Percentiles rank a stretch among this genome's conserved stretches.
Evolutionary conservation across 2,888 invertebrate genomes (phyloP).

Genomic region (Eupithecia insigniata): DNA sequence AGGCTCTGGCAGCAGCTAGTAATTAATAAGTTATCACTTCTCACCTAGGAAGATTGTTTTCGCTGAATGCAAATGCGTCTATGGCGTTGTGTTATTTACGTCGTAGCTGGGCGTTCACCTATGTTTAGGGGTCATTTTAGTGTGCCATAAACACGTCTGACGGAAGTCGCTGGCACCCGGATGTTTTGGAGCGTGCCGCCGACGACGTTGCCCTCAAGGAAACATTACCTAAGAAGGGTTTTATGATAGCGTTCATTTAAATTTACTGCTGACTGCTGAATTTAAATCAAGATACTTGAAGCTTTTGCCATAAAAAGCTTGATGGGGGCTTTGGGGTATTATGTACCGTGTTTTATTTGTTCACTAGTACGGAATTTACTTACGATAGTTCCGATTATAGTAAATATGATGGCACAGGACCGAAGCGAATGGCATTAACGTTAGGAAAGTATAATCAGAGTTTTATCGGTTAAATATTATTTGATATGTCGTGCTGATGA

Average conservation of each 20-base stretch:
- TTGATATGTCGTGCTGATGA: too few relatives aligned
- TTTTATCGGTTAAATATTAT: too few relatives aligned
- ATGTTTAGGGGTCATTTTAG: slow-evolving; percentile 24
- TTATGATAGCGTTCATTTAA: slow-evolving; percentile 25
- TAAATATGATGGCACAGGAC: background rate
- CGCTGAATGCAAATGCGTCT: background rate
- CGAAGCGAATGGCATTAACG: too few relatives aligned
- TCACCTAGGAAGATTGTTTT: background rate
- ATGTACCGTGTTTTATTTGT: background rate
- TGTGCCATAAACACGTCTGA: slow-evolving; percentile 33
- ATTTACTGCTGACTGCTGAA: slow-evolving; percentile 14
- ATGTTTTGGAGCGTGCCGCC: slow-evolving; percentile 29
- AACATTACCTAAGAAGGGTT: slow-evolving; percentile 25
- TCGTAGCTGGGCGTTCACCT: slow-evolving; percentile 22
- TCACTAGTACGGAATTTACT: background rate
- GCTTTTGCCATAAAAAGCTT: slow-evolving; percentile 8
- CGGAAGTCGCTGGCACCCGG: slow-evolving; percentile 33
- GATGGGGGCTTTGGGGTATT: background rate
- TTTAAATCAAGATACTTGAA: slow-evolving; percentile 16
- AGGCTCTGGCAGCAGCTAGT: too few relatives aligned
- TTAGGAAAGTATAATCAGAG: too few relatives aligned
- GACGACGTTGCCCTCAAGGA: slow-evolving; percentile 17
- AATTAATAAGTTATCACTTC: background rate
- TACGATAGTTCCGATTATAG: background rate
- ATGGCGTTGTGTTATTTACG: slow-evolving; percentile 4